Conservation (phyloP, 2,113 vertebrate genomes). For the Nicator chloris region DNA sequence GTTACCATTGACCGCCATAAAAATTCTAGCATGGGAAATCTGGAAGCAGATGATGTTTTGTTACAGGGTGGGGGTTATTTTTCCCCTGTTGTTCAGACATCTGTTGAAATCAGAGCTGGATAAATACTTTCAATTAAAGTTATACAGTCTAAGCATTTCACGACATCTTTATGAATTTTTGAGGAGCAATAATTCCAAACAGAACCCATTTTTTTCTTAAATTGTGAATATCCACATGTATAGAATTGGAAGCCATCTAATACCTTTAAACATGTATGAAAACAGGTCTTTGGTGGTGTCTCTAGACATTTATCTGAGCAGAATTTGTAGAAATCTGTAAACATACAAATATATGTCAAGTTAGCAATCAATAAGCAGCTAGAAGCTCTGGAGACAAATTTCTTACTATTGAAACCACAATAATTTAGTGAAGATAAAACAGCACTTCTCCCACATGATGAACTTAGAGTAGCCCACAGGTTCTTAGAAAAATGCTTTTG, state of each 20-base stretch:
- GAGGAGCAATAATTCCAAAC: background rate
- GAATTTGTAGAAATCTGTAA: background rate
- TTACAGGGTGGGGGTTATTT: background rate
- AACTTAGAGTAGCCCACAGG: background rate
- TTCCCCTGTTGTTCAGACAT: constrained; percentile 10
- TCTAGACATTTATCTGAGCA: background rate
- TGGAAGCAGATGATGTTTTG: constrained; percentile 29
- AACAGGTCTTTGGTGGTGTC: background rate
- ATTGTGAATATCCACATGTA: background rate
- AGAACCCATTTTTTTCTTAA: background rate
- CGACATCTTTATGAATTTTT: background rate
- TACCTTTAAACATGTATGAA: background rate
- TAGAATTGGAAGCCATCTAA: background rate
- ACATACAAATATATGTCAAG: background rate
- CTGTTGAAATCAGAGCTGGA: constrained; percentile 55
- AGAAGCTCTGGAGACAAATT: background rate
- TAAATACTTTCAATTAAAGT: constrained; percentile 21
- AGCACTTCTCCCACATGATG: background rate
- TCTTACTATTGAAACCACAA: background rate
- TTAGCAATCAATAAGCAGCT: background rate
- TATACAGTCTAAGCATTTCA: background rate
- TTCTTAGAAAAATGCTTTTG: background rate
- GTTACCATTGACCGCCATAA: background rate
- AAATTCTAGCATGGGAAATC: background rate
- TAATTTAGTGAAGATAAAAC: background rate